Evolutionary conservation across 2,797 vertebrate species (phyloP).

Genomic region (Cheirogaleus major): DNA sequence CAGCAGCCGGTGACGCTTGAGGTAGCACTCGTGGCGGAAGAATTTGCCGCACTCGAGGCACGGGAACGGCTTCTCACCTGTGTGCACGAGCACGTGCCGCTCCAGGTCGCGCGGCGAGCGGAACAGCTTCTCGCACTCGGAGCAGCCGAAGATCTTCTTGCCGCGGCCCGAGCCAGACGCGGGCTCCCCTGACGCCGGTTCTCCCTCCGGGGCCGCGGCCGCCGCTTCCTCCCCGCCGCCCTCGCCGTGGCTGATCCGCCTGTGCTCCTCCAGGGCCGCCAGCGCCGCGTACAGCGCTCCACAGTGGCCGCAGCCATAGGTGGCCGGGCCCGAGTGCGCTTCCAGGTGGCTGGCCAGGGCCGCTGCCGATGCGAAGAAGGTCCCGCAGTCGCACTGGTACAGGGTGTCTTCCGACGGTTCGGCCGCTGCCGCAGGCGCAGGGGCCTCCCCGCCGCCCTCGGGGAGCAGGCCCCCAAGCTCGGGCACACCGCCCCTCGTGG

Average conservation of each 20-base stretch:
- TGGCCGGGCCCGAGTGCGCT: slow-evolving; percentile 78
- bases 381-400: slow-evolving; percentile 83
- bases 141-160: slow-evolving; percentile 84
- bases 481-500: not conserved
- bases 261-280: slow-evolving; percentile 78
- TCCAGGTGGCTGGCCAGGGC: slow-evolving; percentile 79
- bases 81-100: slow-evolving; percentile 83
- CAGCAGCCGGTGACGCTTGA: slow-evolving; percentile 83
- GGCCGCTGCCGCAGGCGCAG: not conserved
- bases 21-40: slow-evolving; percentile 84
- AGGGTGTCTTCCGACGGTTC: slow-evolving; percentile 75
- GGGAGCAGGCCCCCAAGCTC: slow-evolving; percentile 53
- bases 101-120: slow-evolving; percentile 82
- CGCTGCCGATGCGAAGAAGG: slow-evolving; percentile 80
- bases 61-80: slow-evolving; percentile 83
- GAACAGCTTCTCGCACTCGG: slow-evolving; percentile 83
- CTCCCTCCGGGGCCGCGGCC: fast-evolving
- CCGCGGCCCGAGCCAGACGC: not conserved
- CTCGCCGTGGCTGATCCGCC: slow-evolving; percentile 71
- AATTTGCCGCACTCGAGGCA: slow-evolving; percentile 84
- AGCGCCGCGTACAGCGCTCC: slow-evolving; percentile 74
- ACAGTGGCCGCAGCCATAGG: slow-evolving; percentile 80
- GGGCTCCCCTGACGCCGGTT: not conserved
- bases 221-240: not conserved
- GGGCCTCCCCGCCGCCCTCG: slow-evolving; percentile 21